Base-by-base conservation (phyloP, 1,140 invertebrate species). In the Panagrolaimus sp. region DNA sequence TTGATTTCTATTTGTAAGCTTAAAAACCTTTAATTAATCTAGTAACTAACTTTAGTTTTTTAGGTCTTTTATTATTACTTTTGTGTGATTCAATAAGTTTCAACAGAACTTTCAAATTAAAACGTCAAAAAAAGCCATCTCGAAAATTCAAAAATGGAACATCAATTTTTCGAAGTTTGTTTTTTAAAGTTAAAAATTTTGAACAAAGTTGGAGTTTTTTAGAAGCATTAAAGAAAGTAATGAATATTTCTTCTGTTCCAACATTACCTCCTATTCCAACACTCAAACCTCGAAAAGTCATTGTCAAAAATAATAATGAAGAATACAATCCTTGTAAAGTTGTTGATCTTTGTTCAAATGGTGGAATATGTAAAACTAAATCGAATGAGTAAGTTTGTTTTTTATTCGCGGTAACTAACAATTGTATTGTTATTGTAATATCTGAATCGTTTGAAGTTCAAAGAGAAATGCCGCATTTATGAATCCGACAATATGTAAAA, bases 311-410 rank as follows among this genome's bases (percentile, higher is more conserved):
- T n/a, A 28, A 58, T 26, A 17, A 58, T 14, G 7, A 8, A 58
- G 28, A 58, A 58, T 58, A 26, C 14, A 28, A 58, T 24, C 52
- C 52, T 28, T 58, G 52, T 8, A 58, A 58, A 58, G 52, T 58
- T 2, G 52, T 58, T 3, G 28, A 58, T 58, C 52, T 58, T 8
- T 58, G 52, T 14, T 21, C 28, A 12, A 58, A 58, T 58, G 52
- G 52, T 26, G 52, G 52, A 58, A 26, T 12, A 21, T 58, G 52
- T 21, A 38, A 38, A 4, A 38, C 32, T 38, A 38, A 38, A 38
- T 38, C 32, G 2, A 38, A 38, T 38, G 32, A 38, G 32, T 38
- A 38, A 38, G 32, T 38, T 38, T 38, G 2, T 38, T 7, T 4
- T 4, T 4, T n/a, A n/a, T n/a, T n/a, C n/a, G n/a, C n/a, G n/a